Base-by-base conservation (phyloP, 2,113 vertebrate species). In the Coreoperca whiteheadi region DNA sequence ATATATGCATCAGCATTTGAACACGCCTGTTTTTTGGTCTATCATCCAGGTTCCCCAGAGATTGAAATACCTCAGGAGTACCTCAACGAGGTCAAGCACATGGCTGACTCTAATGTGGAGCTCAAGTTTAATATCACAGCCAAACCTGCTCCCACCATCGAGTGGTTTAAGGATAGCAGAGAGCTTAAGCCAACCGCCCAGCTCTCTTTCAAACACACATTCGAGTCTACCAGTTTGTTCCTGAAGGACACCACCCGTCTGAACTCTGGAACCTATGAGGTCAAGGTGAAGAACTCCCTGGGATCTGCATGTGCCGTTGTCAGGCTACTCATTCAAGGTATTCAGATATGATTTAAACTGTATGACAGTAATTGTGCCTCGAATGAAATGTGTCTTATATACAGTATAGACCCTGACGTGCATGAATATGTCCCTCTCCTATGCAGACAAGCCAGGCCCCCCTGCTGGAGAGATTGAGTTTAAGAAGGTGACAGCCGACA, bases 281-380 rank as follows among this genome's bases (percentile, higher is more conserved):
- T 99, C 85, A 98, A 95, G 94, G 60, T 99, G 83, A 99, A 98
- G 92, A 99, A 99, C 88, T 97, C 98, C 64, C 95, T 99, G 93
- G 98, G 98, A 84, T 97, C 97, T 84, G 95, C 97, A 37, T 96
- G 95, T 77, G 97, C 95, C 74, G 92, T 95, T 21, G 88, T 99
- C 91, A 96, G 96, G 95, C 85, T 99, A 30, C 97, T 97, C 84
- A 97, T 99, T 86, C 97, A 98, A 94, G 98, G 98, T 99, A 97
- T 77, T 71, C 2, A 68, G 8, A 53, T 76, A 50, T 68, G 41
- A 51, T 69, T 43, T 53, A 7, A 30, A 28, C 10, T 32, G 0
- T 81, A 23, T 32, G 10, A 18, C 8, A 25, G 9, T 16, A 30
- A 37, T 43, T 63, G 20, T 39, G 20, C 2, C 10, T 32, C 37